phyloP scores from a whole-genome alignment of 1,140 invertebrate genomes.

The Neodiprion fabricii region DNA sequence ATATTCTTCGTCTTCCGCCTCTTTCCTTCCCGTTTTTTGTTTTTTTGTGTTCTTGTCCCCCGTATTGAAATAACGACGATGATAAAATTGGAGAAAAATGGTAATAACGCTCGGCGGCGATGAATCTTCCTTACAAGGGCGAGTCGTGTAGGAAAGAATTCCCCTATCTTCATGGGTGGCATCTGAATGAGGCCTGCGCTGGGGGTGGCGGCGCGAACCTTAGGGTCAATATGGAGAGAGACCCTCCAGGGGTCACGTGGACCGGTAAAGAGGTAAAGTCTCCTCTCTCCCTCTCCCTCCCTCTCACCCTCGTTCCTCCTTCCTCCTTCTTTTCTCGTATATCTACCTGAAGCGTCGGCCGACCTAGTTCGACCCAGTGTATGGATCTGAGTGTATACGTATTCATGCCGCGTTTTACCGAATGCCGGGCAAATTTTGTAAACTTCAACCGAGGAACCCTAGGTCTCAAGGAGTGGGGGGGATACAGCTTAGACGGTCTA shows the following conservation, averaged over 20 bases:
- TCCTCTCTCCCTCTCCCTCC: slow-evolving; percentile 20
- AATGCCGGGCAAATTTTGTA: too few relatives aligned
- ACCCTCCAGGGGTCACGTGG: slow-evolving; percentile 38
- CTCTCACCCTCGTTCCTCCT: slow-evolving; percentile 19
- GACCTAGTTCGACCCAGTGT: slow-evolving; percentile 35
- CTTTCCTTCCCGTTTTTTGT: too few relatives aligned
- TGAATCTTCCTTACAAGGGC: background rate
- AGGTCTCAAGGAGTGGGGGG: too few relatives aligned
- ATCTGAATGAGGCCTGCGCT: slow-evolving; percentile 19
- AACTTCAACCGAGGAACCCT: too few relatives aligned
- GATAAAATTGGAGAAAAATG: too few relatives aligned
- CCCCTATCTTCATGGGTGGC: background rate
- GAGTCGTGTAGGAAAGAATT: background rate
- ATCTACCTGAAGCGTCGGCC: slow-evolving; percentile 39
- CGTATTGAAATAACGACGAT: too few relatives aligned
- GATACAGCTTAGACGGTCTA: too few relatives aligned
- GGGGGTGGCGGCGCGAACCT: slow-evolving; percentile 19
- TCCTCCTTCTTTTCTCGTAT: slow-evolving; percentile 31
- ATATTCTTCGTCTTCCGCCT: too few relatives aligned
- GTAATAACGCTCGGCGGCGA: too few relatives aligned
- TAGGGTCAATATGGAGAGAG: slow-evolving; percentile 39
- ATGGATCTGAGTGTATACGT: slow-evolving; percentile 8
- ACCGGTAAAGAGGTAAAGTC: slow-evolving; percentile 28
- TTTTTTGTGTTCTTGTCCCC: too few relatives aligned
- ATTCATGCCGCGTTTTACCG: too few relatives aligned